Base-by-base conservation (phyloP, 2,113 vertebrate genomes). In the Percina caprodes region DNA sequence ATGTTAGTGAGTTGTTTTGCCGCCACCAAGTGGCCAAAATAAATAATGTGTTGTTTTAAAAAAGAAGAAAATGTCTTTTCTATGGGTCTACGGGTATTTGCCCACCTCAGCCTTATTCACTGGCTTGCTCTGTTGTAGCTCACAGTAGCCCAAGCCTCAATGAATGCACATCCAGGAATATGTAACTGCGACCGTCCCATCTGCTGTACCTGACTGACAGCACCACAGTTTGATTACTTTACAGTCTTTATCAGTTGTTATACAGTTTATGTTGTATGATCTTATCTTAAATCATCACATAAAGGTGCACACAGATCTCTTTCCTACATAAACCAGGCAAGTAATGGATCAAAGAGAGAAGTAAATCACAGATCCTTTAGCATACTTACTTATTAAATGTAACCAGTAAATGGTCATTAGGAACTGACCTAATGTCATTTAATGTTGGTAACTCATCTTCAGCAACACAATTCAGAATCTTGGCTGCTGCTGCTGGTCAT, bases 401-500 rank as follows among this genome's bases (percentile, higher is more conserved):
- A 42, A 77, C 19, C 6, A 26, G n/a, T 71, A 24, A 61, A 33
- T 35, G n/a, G 5, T 24, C 23, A 12, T 26, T 48, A 10, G 24
- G 48, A 6, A 49, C 1, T 69, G 56, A 70, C 58, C 55, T 67
- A 66, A 69, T 60, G 18, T 62, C 54, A 68, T 30, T 35, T 51
- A 48, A 55, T 18, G 52, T 45, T 66, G 65, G 67, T 46, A 63
- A 33, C 13, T 9, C 46, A 30, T 35, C 48, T 61, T 83, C 23
- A 49, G 7, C 23, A 4, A 12, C 6, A 24, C 49, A 62, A 18
- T 13, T 63, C 14, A 56, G 61, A 30, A 70, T 66, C 54, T 46
- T 72, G n/a, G 60, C 3, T 9, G 7, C 48, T 49, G 74, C 76
- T 77, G 49, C 56, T 26, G 45, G 74, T 74, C 46, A 51, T 75